Conservation (phyloP, 2,888 invertebrate genomes). For the Brachyptera risi region DNA sequence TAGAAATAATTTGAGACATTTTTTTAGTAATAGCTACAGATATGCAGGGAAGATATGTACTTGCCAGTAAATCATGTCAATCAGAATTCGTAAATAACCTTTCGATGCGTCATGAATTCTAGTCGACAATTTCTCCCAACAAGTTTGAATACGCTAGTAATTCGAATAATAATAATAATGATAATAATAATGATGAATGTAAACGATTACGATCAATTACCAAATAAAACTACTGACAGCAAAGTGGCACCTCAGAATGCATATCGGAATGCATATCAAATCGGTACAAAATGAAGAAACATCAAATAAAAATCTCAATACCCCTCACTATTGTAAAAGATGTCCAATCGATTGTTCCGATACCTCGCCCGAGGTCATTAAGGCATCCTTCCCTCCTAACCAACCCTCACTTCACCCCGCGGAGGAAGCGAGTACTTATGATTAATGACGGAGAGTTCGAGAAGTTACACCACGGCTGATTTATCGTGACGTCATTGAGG, state of each 20-base stretch:
- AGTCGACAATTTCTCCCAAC: too few relatives aligned
- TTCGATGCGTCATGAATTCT: too few relatives aligned
- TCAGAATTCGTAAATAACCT: too few relatives aligned
- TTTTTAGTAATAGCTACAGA: too few relatives aligned
- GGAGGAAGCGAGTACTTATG: conserved; percentile 5
- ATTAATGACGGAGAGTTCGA: conserved; percentile 25
- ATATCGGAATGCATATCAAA: neutral
- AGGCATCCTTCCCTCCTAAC: neutral
- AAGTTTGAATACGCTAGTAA: too few relatives aligned
- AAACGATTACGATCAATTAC: neutral
- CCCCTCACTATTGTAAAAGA: neutral
- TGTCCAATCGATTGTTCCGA: neutral
- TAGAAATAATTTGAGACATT: too few relatives aligned
- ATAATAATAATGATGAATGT: too few relatives aligned
- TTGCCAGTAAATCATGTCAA: too few relatives aligned
- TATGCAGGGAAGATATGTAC: too few relatives aligned
- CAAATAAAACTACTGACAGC: neutral
- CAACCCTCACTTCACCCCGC: neutral
- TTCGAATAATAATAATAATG: too few relatives aligned
- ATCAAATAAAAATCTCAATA: neutral
- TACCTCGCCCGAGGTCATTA: neutral
- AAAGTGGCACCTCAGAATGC: neutral
- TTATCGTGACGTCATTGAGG: conserved; percentile 26
- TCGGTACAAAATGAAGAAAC: neutral
- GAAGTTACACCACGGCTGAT: conserved; percentile 26